Percentiles rank a stretch among this genome's conserved stretches.
Conservation (phyloP, 2,797 vertebrate species). For the Anas georgica region DNA sequence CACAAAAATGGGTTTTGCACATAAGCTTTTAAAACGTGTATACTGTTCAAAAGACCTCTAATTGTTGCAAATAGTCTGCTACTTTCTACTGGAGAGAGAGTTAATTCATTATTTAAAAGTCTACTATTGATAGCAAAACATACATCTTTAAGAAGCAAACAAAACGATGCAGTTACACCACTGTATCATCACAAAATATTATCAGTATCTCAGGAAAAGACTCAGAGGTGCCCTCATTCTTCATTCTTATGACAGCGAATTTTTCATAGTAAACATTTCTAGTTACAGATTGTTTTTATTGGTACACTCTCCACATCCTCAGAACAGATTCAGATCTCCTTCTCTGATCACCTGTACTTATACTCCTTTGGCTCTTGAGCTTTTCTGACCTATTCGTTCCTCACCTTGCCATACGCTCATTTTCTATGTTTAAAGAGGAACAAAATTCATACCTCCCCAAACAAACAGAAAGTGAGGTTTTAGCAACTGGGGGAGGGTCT, state of each 20-base stretch:
- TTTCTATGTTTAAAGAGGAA: conserved; percentile 5
- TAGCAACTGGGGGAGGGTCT: not conserved
- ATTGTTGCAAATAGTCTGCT: not conserved
- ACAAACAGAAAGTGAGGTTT: not conserved
- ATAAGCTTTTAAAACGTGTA: not conserved
- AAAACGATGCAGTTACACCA: not conserved
- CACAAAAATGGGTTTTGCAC: not conserved
- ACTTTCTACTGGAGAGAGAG: not conserved
- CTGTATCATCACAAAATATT: not conserved
- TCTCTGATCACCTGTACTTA: not conserved
- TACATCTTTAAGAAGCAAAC: not conserved
- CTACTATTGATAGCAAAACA: not conserved
- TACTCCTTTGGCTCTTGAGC: not conserved
- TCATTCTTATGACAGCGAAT: not conserved
- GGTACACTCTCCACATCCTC: not conserved
- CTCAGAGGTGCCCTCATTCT: not conserved
- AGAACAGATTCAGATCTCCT: not conserved
- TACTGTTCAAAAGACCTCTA: not conserved
- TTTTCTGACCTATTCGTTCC: not conserved
- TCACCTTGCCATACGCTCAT: fast-evolving
- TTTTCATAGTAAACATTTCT: not conserved
- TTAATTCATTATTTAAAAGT: not conserved
- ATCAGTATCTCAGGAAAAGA: not conserved
- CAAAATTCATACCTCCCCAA: not conserved
- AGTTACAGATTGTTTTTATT: not conserved